Base-by-base conservation (phyloP, 2,113 vertebrate genomes). In the Onychostruthus taczanowskii region DNA sequence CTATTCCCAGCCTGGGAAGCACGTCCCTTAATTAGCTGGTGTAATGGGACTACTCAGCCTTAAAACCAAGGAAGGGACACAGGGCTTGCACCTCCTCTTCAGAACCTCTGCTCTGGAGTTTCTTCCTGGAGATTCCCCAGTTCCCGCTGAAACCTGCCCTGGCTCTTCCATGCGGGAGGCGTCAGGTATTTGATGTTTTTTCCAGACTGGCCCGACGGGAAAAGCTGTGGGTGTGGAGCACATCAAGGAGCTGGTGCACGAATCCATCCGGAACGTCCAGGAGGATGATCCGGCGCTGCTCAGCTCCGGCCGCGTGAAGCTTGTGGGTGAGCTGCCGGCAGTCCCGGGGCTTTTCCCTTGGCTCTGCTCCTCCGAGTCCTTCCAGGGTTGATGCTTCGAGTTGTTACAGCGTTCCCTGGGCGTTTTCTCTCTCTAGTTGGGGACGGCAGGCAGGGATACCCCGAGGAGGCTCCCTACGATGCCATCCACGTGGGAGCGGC, bases 401-500 rank as follows among this genome's bases (percentile, higher is more conserved):
- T 7, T 43, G 47, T 55, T 9, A 4, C 0, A 66, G 28, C 8
- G n/a, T 84, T 37, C 30, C 59, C 44, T 47, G 28, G 1, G 0
- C 37, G 58, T 66, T 93, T 79, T 58, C 63, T 11, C 94, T 91
- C 72, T 56, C 59, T 30, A 99, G 99, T 98, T 85, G 98, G 98
- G 33, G 99, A 99, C 5, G 99, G 99, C 74, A 97, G 99, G 68
- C 97, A 97, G 24, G 99, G 99, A 4, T 98, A 97, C 87, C 98
- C 98, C 2, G 98, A 98, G 6, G 98, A 98, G 81, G 99, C 98
- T 13, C 99, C 98, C 0, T 99, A 98, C 13, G 99, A 99, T 30
- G 99, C 98, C 37, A 99, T 99, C 93, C 99, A 99, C 4, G 98
- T 99, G 16, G 99, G 99, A 72, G 99, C 99, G 4, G 98, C 99